Evolutionary conservation across 2,888 invertebrate genomes (phyloP), one percentile per base, ranked within the genome.

Genomic region (Eudemis profundana): DNA sequence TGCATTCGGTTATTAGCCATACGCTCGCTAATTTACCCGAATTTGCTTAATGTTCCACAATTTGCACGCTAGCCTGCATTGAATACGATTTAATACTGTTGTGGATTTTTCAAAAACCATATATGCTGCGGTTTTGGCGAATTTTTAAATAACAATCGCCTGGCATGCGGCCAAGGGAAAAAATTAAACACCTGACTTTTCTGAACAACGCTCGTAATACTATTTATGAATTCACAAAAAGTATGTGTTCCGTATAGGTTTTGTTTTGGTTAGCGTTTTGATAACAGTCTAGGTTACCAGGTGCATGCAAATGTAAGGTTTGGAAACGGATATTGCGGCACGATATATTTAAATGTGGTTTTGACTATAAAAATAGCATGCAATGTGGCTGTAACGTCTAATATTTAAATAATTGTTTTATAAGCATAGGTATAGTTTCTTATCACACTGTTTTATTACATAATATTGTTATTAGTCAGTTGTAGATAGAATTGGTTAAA

Each of bases 41-140:
- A 87, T 87, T 86, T 82, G 80, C 81, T 84, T 86, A 86, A 86
- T 86, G 81, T 77, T 72, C 75, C 69, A 73, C 82, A 83, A 84
- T 86, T 86, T 86, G 75, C 76, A 76, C 75, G 73, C 75, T 74
- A 75, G 75, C 68, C 51, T 61, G 66, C 72, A 71, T 70, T 70
- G 70, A 69, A 68, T 68, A 47, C 68, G 38, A 61, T 75, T 71
- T 73, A 70, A 72, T 68, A 69, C 67, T 67, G 69, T 33, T 66
- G 61, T 67, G 56, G 71, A 69, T 72, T 63, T 78, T 73, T 69
- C 65, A 47, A 51, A 72, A 69, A 72, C 68, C 74, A 78, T 74
- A 78, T 74, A 71, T 77, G 73, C 72, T 78, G 76, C 74, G 76
- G 77, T 72, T 74, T 74, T 40, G 73, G 68, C 71, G 59, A 68